phyloP scores from a whole-genome alignment of 2,797 vertebrate species.

The Scyliorhinus canicula region DNA sequence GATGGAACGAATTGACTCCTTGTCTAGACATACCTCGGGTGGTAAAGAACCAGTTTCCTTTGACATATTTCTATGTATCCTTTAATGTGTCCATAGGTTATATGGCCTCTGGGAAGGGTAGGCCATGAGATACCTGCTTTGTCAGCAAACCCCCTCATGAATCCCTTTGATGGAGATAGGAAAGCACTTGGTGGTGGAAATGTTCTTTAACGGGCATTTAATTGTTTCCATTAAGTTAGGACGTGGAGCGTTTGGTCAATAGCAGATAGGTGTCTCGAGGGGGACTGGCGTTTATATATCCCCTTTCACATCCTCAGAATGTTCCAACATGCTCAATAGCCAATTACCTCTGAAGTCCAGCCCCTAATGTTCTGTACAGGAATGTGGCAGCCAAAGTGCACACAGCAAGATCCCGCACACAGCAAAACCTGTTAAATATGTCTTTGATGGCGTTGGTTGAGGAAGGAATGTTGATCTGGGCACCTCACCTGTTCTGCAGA shows the following conservation, averaged over 20 bases:
- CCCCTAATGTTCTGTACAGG: background rate
- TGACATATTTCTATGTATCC: background rate
- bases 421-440: background rate
- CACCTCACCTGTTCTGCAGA: no score
- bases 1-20: background rate
- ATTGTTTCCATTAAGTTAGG: background rate
- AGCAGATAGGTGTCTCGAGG: background rate
- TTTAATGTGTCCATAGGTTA: background rate
- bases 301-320: background rate
- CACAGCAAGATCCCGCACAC: background rate
- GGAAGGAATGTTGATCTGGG: background rate
- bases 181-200: no score
- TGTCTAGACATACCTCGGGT: background rate
- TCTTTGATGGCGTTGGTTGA: background rate
- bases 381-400: no score
- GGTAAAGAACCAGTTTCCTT: background rate
- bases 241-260: background rate
- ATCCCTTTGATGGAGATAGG: background rate
- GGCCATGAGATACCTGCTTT: background rate
- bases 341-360: background rate
- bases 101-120: background rate
- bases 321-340: background rate
- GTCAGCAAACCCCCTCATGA: background rate
- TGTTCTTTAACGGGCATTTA: background rate
- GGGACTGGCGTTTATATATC: background rate